Evolutionary conservation across 2,797 vertebrate species (phyloP), one percentile per base, ranked within the genome.

Genomic region (Silurus lanzhouensis): DNA sequence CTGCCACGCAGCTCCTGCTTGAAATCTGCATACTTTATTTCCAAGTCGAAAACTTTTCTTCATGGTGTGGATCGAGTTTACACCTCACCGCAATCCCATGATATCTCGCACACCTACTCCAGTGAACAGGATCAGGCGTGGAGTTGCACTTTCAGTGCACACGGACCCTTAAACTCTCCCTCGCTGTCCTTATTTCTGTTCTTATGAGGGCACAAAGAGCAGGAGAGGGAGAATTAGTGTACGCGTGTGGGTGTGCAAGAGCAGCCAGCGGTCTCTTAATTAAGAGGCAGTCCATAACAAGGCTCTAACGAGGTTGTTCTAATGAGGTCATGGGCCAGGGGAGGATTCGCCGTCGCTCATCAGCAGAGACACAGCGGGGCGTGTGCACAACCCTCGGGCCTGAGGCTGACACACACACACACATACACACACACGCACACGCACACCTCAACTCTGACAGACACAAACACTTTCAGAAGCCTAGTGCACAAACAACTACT

Each of bases 211-310:
- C 27, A 27, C 57, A 70, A 68, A 77, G 63, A 70, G 85, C 72
- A 76, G 15, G 57, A n/a, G 60, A 82, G 58, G 67, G n/a, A 80
- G 48, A 84, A 44, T 61, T 74, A 76, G 81, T 72, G 60, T 46
- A 84, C 17, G 78, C 10, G 85, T 76, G 79, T 60, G 85, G 79
- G 81, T 92, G 91, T 90, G 89, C 90, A 89, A 88, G 87, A 89
- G 86, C 91, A 91, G 88, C 88, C 84, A 88, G 90, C 90, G 88
- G 92, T 90, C 91, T 93, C 91, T 95, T 95, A 94, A 95, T 95
- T 95, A 95, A 93, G 91, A 93, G 92, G 91, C 92, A 93, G 91
- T 89, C 91, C 88, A 88, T 92, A 95, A 94, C 90, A 89, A 92
- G 92, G 92, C 91, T 91, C 89, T 90, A 91, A 90, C 81, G 83